These are phyloP conservation scores for Myrmophylax atrothorax DNA, from an alignment of 2,113 vertebrate genomes.

Conservation along the genomic window DNA sequence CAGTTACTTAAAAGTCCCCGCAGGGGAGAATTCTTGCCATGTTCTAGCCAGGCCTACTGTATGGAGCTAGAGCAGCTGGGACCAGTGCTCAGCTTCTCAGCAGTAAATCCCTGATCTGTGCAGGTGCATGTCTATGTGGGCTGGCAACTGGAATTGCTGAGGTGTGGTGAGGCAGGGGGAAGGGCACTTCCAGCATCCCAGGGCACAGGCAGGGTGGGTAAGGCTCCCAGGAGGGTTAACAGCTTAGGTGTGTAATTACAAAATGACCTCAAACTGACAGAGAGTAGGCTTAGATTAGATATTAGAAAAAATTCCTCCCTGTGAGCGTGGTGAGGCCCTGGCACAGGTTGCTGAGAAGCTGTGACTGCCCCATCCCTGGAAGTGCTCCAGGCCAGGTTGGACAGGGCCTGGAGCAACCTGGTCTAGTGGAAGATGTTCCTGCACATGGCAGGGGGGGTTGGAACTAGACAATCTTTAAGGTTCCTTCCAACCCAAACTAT, in stretches of 20 bases:
- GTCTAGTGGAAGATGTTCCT: neutral
- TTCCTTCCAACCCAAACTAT: neutral
- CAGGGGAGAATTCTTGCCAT: conserved; percentile 47
- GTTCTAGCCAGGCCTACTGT: conserved; percentile 5
- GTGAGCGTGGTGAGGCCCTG: rapidly evolving
- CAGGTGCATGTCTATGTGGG: neutral
- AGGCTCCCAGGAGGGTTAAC: neutral
- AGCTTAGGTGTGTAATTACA: neutral
- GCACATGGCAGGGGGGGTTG: neutral
- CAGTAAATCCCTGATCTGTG: conserved; percentile 5
- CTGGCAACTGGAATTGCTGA: neutral
- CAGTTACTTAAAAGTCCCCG: conserved; percentile 34
- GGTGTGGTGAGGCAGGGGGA: neutral
- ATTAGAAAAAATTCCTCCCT: rapidly evolving
- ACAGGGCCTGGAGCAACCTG: rapidly evolving
- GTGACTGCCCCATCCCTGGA: neutral
- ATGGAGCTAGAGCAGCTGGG: conserved; percentile 45
- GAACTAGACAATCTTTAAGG: neutral
- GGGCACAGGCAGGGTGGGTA: neutral
- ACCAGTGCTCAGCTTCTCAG: conserved; percentile 16
- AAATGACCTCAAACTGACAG: neutral
- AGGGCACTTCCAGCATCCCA: neutral
- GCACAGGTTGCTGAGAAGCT: neutral
- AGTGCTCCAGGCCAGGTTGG: neutral
- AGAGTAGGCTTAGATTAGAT: neutral